These are phyloP conservation scores for Corapipo altera DNA, from an alignment of 2,113 vertebrate genomes.

Conservation along the genomic window DNA sequence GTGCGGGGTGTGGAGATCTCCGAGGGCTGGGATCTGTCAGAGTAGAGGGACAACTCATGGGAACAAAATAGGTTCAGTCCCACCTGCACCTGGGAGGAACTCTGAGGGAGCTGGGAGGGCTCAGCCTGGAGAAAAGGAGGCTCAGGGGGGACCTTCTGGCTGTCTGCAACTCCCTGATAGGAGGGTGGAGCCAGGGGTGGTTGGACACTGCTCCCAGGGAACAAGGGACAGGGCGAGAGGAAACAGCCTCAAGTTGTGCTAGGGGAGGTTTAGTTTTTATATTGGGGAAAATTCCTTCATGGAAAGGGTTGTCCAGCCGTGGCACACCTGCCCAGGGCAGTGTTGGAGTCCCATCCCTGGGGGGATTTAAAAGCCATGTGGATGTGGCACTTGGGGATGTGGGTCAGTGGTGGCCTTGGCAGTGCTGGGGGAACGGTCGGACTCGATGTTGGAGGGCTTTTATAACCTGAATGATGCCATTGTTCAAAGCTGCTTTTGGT, in stretches of 20 bases:
- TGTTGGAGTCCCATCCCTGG: neutral
- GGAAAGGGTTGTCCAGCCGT: neutral
- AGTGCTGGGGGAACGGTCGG: neutral
- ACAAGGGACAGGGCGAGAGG: neutral
- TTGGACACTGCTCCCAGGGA: neutral
- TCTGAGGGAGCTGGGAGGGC: neutral
- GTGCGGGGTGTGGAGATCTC: fast-evolving
- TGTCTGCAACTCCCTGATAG: neutral
- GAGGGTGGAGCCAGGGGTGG: neutral
- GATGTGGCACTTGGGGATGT: neutral
- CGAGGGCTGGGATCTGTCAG: neutral
- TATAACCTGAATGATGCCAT: neutral
- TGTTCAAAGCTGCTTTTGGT: neutral
- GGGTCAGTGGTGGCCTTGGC: neutral
- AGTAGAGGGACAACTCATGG: neutral
- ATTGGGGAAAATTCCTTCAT: neutral
- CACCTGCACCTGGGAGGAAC: neutral
- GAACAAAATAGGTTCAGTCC: neutral
- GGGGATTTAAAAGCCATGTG: neutral
- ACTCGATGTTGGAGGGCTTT: neutral
- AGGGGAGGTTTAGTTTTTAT: fast-evolving
- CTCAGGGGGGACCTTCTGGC: neutral
- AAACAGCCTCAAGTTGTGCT: neutral
- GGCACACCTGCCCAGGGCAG: neutral
- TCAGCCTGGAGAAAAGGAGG: neutral